A percentile compares a stretch with the other conserved stretches of the same genome.
These are phyloP conservation scores for Himalopsyche tibetana DNA, from an alignment of 2,888 invertebrate genomes.

Conservation along the genomic window DNA sequence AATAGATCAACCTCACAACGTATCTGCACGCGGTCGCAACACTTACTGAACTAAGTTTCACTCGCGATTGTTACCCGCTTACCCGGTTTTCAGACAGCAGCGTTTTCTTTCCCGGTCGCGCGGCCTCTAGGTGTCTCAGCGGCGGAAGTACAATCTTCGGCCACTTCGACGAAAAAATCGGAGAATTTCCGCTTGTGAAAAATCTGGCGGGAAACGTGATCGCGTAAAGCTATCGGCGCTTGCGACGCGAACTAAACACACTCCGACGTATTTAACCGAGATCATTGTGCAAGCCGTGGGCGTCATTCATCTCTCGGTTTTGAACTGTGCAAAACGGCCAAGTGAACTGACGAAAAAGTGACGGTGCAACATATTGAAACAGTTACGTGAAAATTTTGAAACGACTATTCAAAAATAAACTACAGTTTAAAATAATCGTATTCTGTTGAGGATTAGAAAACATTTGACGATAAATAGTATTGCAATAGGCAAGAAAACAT, in stretches of 20 bases:
- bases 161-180: not conserved
- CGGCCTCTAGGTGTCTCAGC: not conserved
- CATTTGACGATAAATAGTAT: too few relatives aligned
- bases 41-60: not conserved
- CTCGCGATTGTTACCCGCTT: not conserved
- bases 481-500: too few relatives aligned
- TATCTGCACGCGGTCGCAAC: conserved; percentile 6
- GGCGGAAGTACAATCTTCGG: not conserved
- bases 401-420: too few relatives aligned
- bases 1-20: conserved; percentile 18
- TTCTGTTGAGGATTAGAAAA: too few relatives aligned
- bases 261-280: not conserved
- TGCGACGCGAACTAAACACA: not conserved
- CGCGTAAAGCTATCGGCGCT: not conserved
- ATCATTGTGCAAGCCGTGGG: not conserved
- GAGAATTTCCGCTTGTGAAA: not conserved
- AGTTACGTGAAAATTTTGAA: not conserved
- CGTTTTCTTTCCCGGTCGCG: not conserved
- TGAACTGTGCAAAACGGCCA: not conserved
- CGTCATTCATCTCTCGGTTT: not conserved
- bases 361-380: conserved; percentile 1
- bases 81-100: not conserved
- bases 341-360: not conserved
- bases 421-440: too few relatives aligned
- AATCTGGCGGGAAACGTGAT: conserved; percentile 7